Conservation (phyloP, 1,140 invertebrate species). For the Drosophila ohnishii region DNA sequence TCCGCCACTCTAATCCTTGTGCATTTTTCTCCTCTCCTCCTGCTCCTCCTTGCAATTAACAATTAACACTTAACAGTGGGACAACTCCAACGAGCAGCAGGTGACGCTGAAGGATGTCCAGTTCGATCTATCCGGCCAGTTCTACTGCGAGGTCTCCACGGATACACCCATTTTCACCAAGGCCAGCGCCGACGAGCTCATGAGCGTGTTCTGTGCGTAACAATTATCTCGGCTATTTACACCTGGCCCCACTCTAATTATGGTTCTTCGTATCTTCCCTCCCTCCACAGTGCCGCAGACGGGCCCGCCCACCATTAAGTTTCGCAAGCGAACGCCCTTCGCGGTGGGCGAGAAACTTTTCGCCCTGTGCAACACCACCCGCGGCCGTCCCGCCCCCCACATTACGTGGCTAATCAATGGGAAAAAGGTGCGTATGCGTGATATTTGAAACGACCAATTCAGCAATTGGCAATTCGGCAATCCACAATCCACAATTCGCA, state of each 20-base stretch:
- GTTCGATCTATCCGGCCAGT: constrained; percentile 88
- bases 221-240: constrained; percentile 27
- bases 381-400: constrained; percentile 89
- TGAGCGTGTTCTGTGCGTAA: constrained; percentile 90
- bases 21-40: neutral
- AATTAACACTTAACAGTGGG: constrained; percentile 84
- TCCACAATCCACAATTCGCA: constrained; percentile 18
- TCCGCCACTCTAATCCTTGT: constrained; percentile 15
- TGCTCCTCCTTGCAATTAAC: neutral
- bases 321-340: constrained; percentile 87
- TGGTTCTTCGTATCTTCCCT: constrained; percentile 15
- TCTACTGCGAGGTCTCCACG: constrained; percentile 90
- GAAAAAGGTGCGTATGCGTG: constrained; percentile 87
- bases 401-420: constrained; percentile 93
- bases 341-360: constrained; percentile 88
- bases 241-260: constrained; percentile 51
- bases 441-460: constrained; percentile 34
- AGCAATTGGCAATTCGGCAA: constrained; percentile 46
- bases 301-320: constrained; percentile 88
- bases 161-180: constrained; percentile 90
- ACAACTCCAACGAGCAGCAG: constrained; percentile 88
- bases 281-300: constrained; percentile 86
- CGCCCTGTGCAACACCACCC: constrained; percentile 90
- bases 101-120: constrained; percentile 89
- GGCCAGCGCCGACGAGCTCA: constrained; percentile 87